Conservation (phyloP, 2,888 invertebrate genomes). For the Leucophenga montana region DNA sequence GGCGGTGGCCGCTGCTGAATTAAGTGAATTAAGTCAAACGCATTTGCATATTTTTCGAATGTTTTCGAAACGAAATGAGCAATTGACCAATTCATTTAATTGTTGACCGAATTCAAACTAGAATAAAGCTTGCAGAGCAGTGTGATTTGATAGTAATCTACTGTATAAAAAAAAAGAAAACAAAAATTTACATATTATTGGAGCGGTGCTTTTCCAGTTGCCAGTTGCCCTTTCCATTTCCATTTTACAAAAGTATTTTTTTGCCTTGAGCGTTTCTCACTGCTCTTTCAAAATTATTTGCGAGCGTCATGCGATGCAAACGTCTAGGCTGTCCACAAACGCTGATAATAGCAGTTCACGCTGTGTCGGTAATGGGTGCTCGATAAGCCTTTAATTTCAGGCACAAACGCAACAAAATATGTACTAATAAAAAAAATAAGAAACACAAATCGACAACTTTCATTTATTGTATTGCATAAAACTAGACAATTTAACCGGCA, state of each 20-base stretch:
- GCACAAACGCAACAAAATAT: slow-evolving; percentile 36
- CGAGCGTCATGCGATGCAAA: slow-evolving; percentile 47
- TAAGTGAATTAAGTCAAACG: neutral
- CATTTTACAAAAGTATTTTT: neutral
- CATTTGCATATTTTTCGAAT: slow-evolving; percentile 35
- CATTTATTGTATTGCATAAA: too few species aligned
- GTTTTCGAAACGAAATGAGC: slow-evolving; percentile 59
- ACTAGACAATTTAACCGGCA: slow-evolving; percentile 28
- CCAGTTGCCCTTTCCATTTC: neutral
- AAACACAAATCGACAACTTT: too few species aligned
- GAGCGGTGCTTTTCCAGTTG: neutral
- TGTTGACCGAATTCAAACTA: slow-evolving; percentile 36
- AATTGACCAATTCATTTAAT: slow-evolving; percentile 65
- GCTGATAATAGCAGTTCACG: slow-evolving; percentile 58
- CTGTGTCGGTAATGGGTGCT: slow-evolving; percentile 56
- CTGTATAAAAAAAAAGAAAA: neutral
- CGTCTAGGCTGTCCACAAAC: slow-evolving; percentile 10
- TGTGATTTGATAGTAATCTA: slow-evolving; percentile 14
- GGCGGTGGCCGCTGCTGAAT: slow-evolving; percentile 41
- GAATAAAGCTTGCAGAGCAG: slow-evolving; percentile 7
- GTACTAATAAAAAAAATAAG: slow-evolving; percentile 22
- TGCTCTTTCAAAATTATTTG: slow-evolving; percentile 2
- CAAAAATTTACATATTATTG: slow-evolving; percentile 52
- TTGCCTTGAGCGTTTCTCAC: neutral
- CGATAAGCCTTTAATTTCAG: slow-evolving; percentile 63